phyloP scores from a whole-genome alignment of 1,140 invertebrate genomes.

The Drosophila bifasciata region DNA sequence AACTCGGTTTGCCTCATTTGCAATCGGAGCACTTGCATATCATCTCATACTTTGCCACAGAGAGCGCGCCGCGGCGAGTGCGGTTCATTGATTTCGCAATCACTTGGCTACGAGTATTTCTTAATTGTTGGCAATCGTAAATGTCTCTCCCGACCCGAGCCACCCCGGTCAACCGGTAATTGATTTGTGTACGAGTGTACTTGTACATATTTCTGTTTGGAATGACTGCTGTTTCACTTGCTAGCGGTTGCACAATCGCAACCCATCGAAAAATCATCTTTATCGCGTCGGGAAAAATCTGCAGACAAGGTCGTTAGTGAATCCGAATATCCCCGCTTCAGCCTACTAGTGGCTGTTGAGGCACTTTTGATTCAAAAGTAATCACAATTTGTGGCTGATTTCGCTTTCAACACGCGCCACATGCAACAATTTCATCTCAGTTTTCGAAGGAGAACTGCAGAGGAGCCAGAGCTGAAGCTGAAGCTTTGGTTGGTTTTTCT shows the following conservation, averaged over 20 bases:
- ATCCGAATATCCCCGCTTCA: constrained; percentile 50
- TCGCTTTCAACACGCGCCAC: constrained; percentile 69
- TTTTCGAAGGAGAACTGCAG: constrained; percentile 8
- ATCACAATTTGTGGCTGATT: constrained; percentile 57
- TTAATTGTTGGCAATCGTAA: constrained; percentile 24
- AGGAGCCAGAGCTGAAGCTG: constrained; percentile 3
- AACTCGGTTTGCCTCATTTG: constrained; percentile 45
- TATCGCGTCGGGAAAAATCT: constrained; percentile 54
- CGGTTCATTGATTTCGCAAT: constrained; percentile 67
- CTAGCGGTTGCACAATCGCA: constrained; percentile 59
- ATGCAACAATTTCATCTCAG: constrained; percentile 66
- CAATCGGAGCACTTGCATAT: constrained; percentile 21
- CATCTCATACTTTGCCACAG: constrained; percentile 10
- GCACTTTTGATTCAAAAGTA: constrained; percentile 39
- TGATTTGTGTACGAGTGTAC: constrained; percentile 39
- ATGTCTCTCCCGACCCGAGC: neutral
- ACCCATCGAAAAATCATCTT: constrained; percentile 25
- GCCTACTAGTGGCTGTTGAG: constrained; percentile 22
- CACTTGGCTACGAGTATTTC: constrained; percentile 24
- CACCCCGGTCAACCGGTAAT: constrained; percentile 28
- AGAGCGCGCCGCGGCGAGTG: neutral
- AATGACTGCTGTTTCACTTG: constrained; percentile 39
- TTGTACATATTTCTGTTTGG: constrained; percentile 4
- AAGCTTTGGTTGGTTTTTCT: constrained; percentile 34
- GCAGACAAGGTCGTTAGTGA: constrained; percentile 68